phyloP scores from a whole-genome alignment of 2,113 vertebrate species.

The Dromaius novaehollandiae region DNA sequence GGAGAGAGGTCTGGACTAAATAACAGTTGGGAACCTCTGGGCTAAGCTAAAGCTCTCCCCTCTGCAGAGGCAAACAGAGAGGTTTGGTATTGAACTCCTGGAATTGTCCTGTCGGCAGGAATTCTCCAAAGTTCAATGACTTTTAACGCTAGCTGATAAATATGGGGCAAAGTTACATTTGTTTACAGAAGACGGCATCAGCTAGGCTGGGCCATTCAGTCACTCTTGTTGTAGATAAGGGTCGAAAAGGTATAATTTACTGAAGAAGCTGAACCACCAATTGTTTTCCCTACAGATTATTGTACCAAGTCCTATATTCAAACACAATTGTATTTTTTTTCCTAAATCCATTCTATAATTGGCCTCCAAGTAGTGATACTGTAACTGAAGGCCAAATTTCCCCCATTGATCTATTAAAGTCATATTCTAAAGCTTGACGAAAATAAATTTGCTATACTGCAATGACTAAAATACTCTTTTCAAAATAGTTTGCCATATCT shows the following conservation, averaged over 20 bases:
- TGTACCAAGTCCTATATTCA: background rate
- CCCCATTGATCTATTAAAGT: background rate
- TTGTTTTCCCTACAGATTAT: background rate
- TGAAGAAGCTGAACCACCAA: background rate
- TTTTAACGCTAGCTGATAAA: background rate
- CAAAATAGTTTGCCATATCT: background rate
- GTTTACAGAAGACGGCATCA: background rate
- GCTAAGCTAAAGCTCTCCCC: background rate
- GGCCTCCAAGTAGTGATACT: background rate
- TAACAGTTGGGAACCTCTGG: background rate
- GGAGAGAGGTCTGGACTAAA: fast-evolving
- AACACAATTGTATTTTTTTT: background rate
- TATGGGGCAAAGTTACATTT: background rate
- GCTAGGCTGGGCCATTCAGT: background rate
- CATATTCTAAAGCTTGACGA: background rate
- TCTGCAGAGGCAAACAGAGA: background rate
- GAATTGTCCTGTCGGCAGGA: background rate
- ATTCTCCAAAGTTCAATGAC: background rate
- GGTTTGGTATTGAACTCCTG: background rate
- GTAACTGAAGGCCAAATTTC: background rate
- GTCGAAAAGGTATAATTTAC: background rate
- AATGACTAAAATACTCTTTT: slow-evolving; percentile 7
- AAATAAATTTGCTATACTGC: background rate
- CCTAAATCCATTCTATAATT: background rate
- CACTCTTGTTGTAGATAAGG: fast-evolving